phyloP scores from a whole-genome alignment of 2,888 invertebrate genomes.

The Aromia moschata region DNA sequence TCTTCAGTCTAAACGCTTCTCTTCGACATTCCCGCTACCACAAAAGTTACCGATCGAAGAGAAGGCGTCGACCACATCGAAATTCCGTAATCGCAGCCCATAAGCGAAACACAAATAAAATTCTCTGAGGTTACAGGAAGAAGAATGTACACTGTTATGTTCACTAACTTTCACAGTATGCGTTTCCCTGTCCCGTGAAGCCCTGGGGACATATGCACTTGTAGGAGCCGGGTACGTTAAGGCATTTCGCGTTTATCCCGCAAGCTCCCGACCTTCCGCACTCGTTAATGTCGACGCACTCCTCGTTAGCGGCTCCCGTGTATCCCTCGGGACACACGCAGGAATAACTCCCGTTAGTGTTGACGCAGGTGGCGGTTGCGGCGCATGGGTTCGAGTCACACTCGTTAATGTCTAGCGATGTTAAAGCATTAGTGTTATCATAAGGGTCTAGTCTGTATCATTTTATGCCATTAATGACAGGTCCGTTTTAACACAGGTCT shows the following conservation, averaged over 20 bases:
- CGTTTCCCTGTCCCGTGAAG: slow-evolving; percentile 78
- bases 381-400: slow-evolving; percentile 76
- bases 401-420: slow-evolving; percentile 75
- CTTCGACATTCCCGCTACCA: slow-evolving; percentile 16
- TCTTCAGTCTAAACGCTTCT: neutral
- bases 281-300: slow-evolving; percentile 79
- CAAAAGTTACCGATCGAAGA: slow-evolving; percentile 14
- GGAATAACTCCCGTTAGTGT: slow-evolving; percentile 78
- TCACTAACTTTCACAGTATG: slow-evolving; percentile 80
- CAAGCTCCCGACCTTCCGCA: slow-evolving; percentile 74
- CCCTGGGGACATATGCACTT: slow-evolving; percentile 81
- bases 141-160: slow-evolving; percentile 13
- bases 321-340: slow-evolving; percentile 80
- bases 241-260: slow-evolving; percentile 81
- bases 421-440: slow-evolving; percentile 38
- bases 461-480: too few species aligned
- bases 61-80: neutral
- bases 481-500: too few species aligned
- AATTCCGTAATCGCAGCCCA: neutral
- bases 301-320: slow-evolving; percentile 67
- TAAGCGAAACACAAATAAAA: slow-evolving; percentile 8
- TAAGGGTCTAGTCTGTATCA: too few species aligned
- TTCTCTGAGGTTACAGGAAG: slow-evolving; percentile 10
- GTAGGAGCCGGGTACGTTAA: slow-evolving; percentile 82
- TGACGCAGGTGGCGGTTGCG: slow-evolving; percentile 75